Conservation (phyloP, 2,797 vertebrate genomes). For the Onychomys leucogaster region DNA sequence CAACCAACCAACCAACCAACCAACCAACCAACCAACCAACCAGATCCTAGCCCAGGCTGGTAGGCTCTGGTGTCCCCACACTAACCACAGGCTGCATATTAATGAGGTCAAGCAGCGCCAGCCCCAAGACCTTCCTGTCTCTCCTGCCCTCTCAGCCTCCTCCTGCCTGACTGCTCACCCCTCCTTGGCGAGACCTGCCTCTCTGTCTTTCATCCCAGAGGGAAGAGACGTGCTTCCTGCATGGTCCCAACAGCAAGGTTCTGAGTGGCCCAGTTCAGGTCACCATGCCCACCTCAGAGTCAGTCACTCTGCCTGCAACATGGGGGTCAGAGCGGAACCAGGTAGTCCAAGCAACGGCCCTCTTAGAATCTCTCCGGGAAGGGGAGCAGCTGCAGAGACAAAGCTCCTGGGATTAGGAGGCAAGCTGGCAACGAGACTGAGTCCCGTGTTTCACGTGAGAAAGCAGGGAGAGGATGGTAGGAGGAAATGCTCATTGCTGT, state of each 20-base stretch:
- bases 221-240: not conserved
- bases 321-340: not conserved
- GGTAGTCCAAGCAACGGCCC: not conserved
- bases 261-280: not conserved
- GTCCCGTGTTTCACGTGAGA: slow-evolving; percentile 28
- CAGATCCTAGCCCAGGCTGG: not conserved
- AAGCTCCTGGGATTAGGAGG: not conserved
- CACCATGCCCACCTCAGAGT: not conserved
- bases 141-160: not conserved
- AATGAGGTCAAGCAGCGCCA: not conserved
- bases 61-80: not conserved
- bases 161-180: not conserved
- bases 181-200: not conserved
- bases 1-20: not conserved
- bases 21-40: not conserved
- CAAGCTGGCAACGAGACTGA: not conserved
- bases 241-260: not conserved
- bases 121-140: not conserved
- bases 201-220: not conserved
- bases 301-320: not conserved
- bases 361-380: not conserved
- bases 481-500: not conserved
- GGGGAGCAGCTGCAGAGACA: not conserved
- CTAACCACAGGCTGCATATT: not conserved
- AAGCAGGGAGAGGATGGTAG: slow-evolving; percentile 2